Evolutionary conservation across 2,113 vertebrate genomes (phyloP), one percentile per base, ranked within the genome.

Genomic region (Carassius auratus): DNA sequence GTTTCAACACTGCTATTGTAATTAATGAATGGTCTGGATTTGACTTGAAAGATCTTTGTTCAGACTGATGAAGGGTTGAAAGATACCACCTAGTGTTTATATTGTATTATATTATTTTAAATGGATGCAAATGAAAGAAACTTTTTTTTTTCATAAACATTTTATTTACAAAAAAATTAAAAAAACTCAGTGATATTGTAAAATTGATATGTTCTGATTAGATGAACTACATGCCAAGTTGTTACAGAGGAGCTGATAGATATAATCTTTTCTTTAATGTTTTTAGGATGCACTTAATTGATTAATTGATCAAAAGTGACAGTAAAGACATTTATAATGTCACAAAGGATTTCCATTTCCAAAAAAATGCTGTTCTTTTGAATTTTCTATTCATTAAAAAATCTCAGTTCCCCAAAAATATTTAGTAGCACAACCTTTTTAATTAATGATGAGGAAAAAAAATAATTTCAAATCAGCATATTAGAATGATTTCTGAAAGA

Each of bases 41-140:
- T 62, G 36, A 79, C 19, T 12, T 17, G 62, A 62, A 62, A 61
- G 26, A 12, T 77, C 75, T 77, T 77, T 77, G 75, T 55, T 36
- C 15, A 57, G 36, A 36, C 36, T 36, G 36, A 36, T 36, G 36
- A 36, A 36, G 36, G 36, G 48, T 50, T 36, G 50, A 36, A 77
- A 57, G 52, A 57, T 77, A 10, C 26, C 3, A 2, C 15, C 30
- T 69, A 69, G 8, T 19, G 21, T n/a, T 42, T n/a, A 23, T 23
- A 62, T n/a, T 62, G 3, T 12, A 62, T 62, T 61, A n/a, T 23
- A 62, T 10, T 62, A 4, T 23, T 21, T 48, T 23, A 55, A 55
- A 9, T 55, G 52, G 4, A 55, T 19, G 55, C 55, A 21, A 59
- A 59, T 21, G 6, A 55, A 55, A 19, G 15, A 4, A 48, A 26